Base-by-base conservation (phyloP, 2,888 invertebrate genomes). In the Deladenus siricidicola region DNA sequence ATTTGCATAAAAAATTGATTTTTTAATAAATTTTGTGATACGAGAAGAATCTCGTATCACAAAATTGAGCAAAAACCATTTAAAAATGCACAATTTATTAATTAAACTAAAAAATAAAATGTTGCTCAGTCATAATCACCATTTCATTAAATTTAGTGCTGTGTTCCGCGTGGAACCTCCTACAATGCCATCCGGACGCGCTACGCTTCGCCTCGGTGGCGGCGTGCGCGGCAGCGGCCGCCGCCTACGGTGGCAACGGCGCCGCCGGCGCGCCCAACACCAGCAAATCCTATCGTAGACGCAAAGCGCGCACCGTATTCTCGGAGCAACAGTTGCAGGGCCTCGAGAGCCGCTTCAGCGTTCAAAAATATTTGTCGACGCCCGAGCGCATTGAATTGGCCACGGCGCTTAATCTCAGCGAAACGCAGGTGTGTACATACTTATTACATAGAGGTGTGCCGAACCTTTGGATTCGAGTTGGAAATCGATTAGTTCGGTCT, bases 241-340 rank as follows among this genome's bases (percentile, higher is more conserved):
- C 64, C 10, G 63, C 63, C 1, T 55, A 63, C 0, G 63, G 57
- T n/a, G 64, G 44, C 17, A 59, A 55, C 2, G 62, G 53, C 1
- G 60, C 63, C 0, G 63, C 63, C n/a, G 64, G 39, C 21, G 62
- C 60, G 1, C 60, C 54, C 1, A 42, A 64, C 39, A 43, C 26
- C 0, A 83, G 90, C 69, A 91, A 93, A 78, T 92, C 93, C 78
- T 94, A 93, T 80, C 85, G 96, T 1, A 85, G 96, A 74, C 84
- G 96, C 73, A 96, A 98, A 84, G 98, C 96, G 0, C 83, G 98
- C 66, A 98, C 96, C 0, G 98, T 87, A 24, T 86, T 86, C 79
- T 85, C 85, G 60, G 86, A 86, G 74, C 84, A 70, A 19, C 77
- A 78, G 55, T 61, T 77, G n/a, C 77, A 70, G 23, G 77, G 77